Percentiles rank a stretch among this genome's conserved stretches.
Conservation (phyloP, 2,797 vertebrate genomes). For the Pseudopleuronectes americanus region DNA sequence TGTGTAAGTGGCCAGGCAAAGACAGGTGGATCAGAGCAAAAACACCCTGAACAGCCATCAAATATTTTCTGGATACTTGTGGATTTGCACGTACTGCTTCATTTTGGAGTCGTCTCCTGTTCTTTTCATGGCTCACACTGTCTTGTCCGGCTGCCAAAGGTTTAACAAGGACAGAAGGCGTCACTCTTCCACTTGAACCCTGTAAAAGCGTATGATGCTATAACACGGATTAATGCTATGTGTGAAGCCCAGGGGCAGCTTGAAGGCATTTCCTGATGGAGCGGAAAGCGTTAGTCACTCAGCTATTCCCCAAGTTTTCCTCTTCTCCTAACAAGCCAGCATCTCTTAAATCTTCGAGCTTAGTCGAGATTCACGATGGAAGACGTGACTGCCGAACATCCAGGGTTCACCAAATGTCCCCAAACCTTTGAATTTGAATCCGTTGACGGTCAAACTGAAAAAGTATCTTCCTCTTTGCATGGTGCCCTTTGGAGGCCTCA, state of each 20-base stretch:
- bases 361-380: conserved; percentile 20
- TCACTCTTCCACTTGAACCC: conserved; percentile 33
- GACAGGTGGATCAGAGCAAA: background rate
- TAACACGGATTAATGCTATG: conserved; percentile 42
- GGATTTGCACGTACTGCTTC: conserved; percentile 16
- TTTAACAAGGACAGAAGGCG: conserved; percentile 37
- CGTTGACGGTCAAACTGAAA: conserved; percentile 26
- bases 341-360: conserved; percentile 24
- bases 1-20: no score
- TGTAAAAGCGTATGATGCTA: conserved; percentile 37
- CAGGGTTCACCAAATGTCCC: background rate
- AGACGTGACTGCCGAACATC: conserved; percentile 20
- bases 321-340: conserved; percentile 24
- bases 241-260: conserved; percentile 45
- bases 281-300: conserved; percentile 40
- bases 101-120: conserved; percentile 11
- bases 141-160: conserved; percentile 18
- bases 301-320: conserved; percentile 17
- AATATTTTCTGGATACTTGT: background rate
- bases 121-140: background rate
- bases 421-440: conserved; percentile 8
- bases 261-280: conserved; percentile 34
- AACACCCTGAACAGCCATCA: background rate
- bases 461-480: conserved; percentile 15
- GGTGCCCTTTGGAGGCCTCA: conserved; percentile 52